Evolutionary conservation across 2,888 invertebrate species (phyloP).

Genomic region (Scaptomyza caliginosa): DNA sequence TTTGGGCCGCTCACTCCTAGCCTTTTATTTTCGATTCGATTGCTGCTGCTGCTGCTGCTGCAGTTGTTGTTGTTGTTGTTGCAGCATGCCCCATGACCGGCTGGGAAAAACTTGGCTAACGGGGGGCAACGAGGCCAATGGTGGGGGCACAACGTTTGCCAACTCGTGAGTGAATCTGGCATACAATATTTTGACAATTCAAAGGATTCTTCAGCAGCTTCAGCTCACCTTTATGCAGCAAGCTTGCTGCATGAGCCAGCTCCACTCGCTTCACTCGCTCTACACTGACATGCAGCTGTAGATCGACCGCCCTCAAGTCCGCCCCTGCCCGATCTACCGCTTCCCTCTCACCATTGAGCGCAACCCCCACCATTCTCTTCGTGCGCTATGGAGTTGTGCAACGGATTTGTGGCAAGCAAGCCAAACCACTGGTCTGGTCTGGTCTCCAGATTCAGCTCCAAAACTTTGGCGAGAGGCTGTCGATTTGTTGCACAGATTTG

Average conservation of each 20-base stretch:
- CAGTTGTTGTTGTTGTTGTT: conserved; percentile 8
- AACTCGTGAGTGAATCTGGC: conserved; percentile 78
- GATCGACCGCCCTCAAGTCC: conserved; percentile 24
- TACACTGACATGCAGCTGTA: conserved; percentile 47
- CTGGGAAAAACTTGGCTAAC: conserved; percentile 52
- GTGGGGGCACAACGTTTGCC: conserved; percentile 19
- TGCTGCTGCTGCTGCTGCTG: not conserved
- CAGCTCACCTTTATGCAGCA: conserved; percentile 40
- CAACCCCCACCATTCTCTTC: conserved; percentile 23
- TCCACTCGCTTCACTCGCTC: conserved; percentile 29
- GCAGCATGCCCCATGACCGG: conserved; percentile 65
- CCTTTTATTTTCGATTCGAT: conserved; percentile 6
- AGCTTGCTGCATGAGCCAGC: conserved; percentile 17
- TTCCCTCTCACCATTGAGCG: not conserved
- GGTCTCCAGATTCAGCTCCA: conserved; percentile 11
- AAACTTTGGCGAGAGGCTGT: conserved; percentile 54
- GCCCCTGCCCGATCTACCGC: not conserved
- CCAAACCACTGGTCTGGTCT: conserved; percentile 15
- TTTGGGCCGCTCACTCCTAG: conserved; percentile 60
- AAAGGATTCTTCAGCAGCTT: conserved; percentile 74
- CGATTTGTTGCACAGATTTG: conserved; percentile 69
- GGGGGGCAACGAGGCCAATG: conserved; percentile 18
- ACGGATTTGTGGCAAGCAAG: conserved; percentile 45
- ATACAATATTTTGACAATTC: conserved; percentile 80
- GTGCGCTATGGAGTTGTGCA: conserved; percentile 65